Base-by-base conservation (phyloP, 2,888 invertebrate genomes). In the Melanargia galathea region DNA sequence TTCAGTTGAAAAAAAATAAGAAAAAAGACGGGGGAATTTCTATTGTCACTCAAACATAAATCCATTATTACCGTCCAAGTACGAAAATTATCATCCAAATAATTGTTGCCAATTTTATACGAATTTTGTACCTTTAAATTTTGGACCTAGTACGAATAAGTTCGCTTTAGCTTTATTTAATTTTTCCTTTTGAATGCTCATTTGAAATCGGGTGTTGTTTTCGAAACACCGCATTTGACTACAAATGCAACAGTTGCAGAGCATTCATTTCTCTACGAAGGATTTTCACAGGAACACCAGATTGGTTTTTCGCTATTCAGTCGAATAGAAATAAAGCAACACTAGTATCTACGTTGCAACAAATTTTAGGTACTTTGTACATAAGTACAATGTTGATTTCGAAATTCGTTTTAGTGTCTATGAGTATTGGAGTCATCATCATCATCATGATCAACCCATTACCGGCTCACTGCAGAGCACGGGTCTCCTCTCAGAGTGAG, bases 201-300 rank as follows among this genome's bases (percentile, higher is more conserved):
- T 58, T 58, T 48, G 46, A 33, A 58, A 46, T 48, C 11, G 46
- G 24, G n/a, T 30, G 35, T 58, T 58, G 58, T 58, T 48, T 35
- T 20, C 58, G 58, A 58, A 58, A 58, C 58, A 48, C 22, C 58
- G 22, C 58, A 58, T 58, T 57, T 58, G 48, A 46, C 46, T 58
- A 58, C 48, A 58, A 58, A 58, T 35, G 58, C 58, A 58, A 58
- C 58, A 58, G 58, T 58, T 58, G 46, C 35, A 48, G 24, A 35
- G 35, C 13, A 20, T 35, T 35, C 20, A 13, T 33, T 51, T 51
- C 26, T 51, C 16, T 52, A 35, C 20, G 33, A 20, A 35, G 35
- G 52, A 35, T 52, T 52, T 52, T 52, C 33, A 13, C 11, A 33
- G 52, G 33, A 52, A 52, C 33, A 35, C n/a, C 33, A 35, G 20